These are phyloP conservation scores for Drosophila lini DNA, from an alignment of 1,140 invertebrate species.

Conservation along the genomic window DNA sequence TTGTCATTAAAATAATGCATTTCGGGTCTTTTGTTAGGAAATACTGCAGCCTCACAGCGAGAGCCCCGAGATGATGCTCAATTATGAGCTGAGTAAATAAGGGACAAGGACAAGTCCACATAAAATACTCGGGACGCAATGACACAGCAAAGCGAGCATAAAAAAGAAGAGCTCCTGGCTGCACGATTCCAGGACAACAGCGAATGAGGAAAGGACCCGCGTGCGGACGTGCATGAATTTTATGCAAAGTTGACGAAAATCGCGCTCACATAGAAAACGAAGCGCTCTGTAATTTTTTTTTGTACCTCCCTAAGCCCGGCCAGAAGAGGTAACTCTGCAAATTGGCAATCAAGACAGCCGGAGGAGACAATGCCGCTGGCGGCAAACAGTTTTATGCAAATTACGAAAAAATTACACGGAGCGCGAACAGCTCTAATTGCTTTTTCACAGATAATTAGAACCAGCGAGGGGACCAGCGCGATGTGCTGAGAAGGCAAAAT, in stretches of 20 bases:
- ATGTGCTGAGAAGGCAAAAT: constrained; percentile 13
- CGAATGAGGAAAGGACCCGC: constrained; percentile 5
- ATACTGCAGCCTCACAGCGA: constrained; percentile 32
- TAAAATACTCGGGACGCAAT: constrained; percentile 30
- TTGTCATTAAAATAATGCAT: constrained; percentile 75
- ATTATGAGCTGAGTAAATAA: constrained; percentile 74
- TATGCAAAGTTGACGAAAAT: constrained; percentile 80
- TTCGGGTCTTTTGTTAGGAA: constrained; percentile 46
- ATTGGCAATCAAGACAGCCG: constrained; percentile 71
- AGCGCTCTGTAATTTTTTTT: constrained; percentile 46
- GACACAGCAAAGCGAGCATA: constrained; percentile 18
- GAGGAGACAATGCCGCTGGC: constrained; percentile 29
- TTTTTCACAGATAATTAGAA: constrained; percentile 79
- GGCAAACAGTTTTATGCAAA: constrained; percentile 66
- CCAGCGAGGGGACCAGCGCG: constrained; percentile 9
- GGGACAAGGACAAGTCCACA: constrained; percentile 41
- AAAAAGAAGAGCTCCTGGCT: constrained; percentile 18
- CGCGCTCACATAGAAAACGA: constrained; percentile 46
- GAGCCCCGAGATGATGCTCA: constrained; percentile 23
- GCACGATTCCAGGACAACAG: constrained; percentile 9
- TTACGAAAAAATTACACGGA: constrained; percentile 51
- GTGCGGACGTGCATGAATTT: constrained; percentile 73
- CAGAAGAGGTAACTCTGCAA: constrained; percentile 37
- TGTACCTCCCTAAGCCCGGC: not conserved
- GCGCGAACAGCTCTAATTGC: constrained; percentile 66